Base-by-base conservation (phyloP, 1,140 invertebrate species). In the Ericerus pela region DNA sequence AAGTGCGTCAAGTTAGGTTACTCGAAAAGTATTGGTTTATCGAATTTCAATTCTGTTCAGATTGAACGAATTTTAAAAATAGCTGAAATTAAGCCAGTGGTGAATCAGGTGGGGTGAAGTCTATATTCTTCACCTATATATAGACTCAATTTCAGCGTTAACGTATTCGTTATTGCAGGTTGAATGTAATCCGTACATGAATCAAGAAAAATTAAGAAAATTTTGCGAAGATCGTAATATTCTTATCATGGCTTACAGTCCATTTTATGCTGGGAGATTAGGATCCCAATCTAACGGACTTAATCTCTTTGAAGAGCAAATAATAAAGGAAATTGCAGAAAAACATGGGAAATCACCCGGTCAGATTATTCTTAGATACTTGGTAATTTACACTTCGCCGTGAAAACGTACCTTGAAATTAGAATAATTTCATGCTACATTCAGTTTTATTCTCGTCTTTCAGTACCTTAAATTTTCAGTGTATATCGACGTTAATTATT, bases 1-100 rank as follows among this genome's bases (percentile, higher is more conserved):
- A n/a, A 76, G 36, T 75, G 79, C 55, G 70, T 81, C 0, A 69
- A 78, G 30, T 70, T 79, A 57, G 86, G 85, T 1, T 68, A 88
- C 8, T 70, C 77, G 0, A 82, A 78, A 63, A 79, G 81, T n/a
- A 91, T 95, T 60, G 91, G 90, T 4, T 66, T 94, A 0, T 92
- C 88, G 6, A 95, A 94, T 65, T 95, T 94, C 63, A 92, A 88
- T 66, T 77, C 75, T 31, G 69, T 81, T 59, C 91, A 95, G 66
- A 71, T 94, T 30, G 68, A 78, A 8, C 72, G 80, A 56, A 52
- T 95, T 33, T 53, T 88, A 0, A 69, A 79, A 30, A 72, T 70
- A 52, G 75, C 74, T 11, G 76, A 69, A 20, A 75, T 91, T 27
- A 82, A 81, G 67, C 90, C 89, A n/a, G 80, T 79, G 37, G 77